Conservation (phyloP, 2,888 invertebrate genomes). For the Hydroisotoma schaefferi region DNA sequence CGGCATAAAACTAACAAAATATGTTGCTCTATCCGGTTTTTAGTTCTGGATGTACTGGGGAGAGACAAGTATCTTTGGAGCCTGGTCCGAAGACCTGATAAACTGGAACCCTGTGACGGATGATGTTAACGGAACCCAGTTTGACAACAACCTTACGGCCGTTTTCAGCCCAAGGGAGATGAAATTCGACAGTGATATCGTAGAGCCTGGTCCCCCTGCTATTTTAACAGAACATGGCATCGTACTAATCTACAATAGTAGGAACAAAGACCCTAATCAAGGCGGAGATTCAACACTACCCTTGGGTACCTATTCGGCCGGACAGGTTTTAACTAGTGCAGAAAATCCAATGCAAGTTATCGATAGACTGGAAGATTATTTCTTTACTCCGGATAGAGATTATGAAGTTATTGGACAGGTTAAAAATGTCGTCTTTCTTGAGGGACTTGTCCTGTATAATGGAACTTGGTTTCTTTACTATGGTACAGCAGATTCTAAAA, state of each 20-base stretch:
- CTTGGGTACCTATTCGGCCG: constrained; percentile 32
- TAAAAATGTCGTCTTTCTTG: constrained; percentile 37
- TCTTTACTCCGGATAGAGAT: constrained; percentile 33
- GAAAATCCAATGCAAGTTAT: constrained; percentile 20
- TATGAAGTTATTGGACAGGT: constrained; percentile 36
- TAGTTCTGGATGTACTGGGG: constrained; percentile 45
- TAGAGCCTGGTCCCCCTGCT: constrained; percentile 36
- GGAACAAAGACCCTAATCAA: constrained; percentile 14
- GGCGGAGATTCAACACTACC: constrained; percentile 30
- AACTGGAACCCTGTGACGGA: constrained; percentile 34
- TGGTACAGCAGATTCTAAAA: constrained; percentile 28
- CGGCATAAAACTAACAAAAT: no score
- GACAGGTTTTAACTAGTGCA: constrained; percentile 26
- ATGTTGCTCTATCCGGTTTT: no score
- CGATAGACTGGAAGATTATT: constrained; percentile 20
- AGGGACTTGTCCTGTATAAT: constrained; percentile 29
- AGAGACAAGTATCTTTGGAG: constrained; percentile 33
- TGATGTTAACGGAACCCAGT: constrained; percentile 5
- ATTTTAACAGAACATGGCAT: constrained; percentile 23
- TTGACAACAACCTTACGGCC: constrained; percentile 14
- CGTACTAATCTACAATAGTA: constrained; percentile 31
- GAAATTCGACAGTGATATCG: constrained; percentile 31
- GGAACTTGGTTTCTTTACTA: constrained; percentile 20
- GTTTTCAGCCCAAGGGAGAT: constrained; percentile 24
- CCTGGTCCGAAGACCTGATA: constrained; percentile 34